A percentile compares a stretch with the other conserved stretches of the same genome.
phyloP scores from a whole-genome alignment of 2,888 invertebrate genomes.

The Orchestes rusci region DNA sequence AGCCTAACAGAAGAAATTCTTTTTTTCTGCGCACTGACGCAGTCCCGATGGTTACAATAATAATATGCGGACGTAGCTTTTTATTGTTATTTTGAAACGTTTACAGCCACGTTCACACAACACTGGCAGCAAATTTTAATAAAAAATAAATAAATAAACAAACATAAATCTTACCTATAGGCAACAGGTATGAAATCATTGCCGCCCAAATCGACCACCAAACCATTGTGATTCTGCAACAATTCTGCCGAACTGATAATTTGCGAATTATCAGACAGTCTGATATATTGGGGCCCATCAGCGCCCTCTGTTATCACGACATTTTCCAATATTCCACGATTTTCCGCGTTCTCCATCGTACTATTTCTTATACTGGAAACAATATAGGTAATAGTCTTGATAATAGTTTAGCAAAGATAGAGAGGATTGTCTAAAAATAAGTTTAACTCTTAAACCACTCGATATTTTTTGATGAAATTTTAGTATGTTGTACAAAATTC shows the following conservation, averaged over 20 bases:
- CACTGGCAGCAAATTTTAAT: too few species aligned
- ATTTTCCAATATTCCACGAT: constrained; percentile 38
- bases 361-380: neutral
- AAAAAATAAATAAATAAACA: neutral
- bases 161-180: constrained; percentile 32
- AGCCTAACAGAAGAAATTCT: too few species aligned
- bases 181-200: constrained; percentile 43
- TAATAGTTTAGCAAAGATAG: too few species aligned
- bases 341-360: constrained; percentile 35
- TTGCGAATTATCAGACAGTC: constrained; percentile 41
- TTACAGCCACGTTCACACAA: too few species aligned
- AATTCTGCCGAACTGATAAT: constrained; percentile 41
- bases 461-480: too few species aligned
- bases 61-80: too few species aligned
- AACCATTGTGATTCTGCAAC: constrained; percentile 40
- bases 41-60: too few species aligned
- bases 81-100: too few species aligned
- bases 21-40: too few species aligned
- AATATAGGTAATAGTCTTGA: neutral
- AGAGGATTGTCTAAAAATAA: neutral
- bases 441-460: too few species aligned
- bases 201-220: constrained; percentile 42
- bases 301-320: constrained; percentile 39
- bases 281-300: constrained; percentile 40
- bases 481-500: constrained; percentile 4